Percentiles rank a stretch among this genome's conserved stretches.
These are phyloP conservation scores for Sycophila texana DNA, from an alignment of 2,888 invertebrate genomes.

Conservation along the genomic window DNA sequence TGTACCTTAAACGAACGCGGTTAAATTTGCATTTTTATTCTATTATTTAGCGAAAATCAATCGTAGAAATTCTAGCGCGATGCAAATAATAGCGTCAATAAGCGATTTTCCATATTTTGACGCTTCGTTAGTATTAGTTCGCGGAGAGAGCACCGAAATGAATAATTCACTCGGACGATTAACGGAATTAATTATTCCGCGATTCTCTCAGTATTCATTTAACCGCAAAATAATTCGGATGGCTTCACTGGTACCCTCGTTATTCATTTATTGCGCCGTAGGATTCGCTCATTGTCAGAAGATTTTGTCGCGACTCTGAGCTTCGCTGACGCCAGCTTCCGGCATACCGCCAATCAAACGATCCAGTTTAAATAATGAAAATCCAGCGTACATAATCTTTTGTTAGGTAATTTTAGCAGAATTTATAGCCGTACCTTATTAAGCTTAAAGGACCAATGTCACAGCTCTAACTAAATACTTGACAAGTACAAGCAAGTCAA, in stretches of 20 bases:
- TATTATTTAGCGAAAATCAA: conserved; percentile 1
- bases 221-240: conserved; percentile 60
- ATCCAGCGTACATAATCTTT: conserved; percentile 5
- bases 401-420: not conserved
- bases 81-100: conserved; percentile 30
- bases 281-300: conserved; percentile 38
- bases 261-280: conserved; percentile 56
- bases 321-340: conserved; percentile 2
- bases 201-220: conserved; percentile 57
- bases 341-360: conserved; percentile 14
- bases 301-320: conserved; percentile 5
- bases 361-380: conserved; percentile 22
- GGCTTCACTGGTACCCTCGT: conserved; percentile 37
- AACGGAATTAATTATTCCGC: conserved; percentile 59
- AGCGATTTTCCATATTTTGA: conserved; percentile 43
- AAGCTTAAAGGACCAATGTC: no score
- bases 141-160: conserved; percentile 31
- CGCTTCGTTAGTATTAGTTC: conserved; percentile 19
- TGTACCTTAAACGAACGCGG: not conserved
- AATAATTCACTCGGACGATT: conserved; percentile 60
- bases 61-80: not conserved
- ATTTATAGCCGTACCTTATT: not conserved
- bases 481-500: no score
- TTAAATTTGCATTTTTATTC: no score
- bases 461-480: no score